Evolutionary conservation across 1,140 invertebrate species (phyloP), one percentile per base, ranked within the genome.

Genomic region (Zaprionus inermis): DNA sequence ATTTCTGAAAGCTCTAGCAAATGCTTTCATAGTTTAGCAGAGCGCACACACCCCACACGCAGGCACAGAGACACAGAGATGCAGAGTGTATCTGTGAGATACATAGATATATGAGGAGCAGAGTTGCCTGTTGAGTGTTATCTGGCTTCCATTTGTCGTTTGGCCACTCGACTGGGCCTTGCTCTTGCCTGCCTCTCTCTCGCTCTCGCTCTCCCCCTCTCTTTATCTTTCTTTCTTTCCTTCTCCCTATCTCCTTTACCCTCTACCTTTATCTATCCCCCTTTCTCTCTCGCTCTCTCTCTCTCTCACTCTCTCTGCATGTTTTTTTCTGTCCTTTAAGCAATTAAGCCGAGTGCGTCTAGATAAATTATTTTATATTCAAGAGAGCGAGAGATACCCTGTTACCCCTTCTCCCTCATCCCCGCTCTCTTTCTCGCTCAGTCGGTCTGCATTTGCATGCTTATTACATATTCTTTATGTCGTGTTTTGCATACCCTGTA

Each of bases 381-480:
- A 65, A 68, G 60, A 75, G 76, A 66, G 18, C 3, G 24, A 28
- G 24, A 70, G 18, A 12, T 28, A 46, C 55, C 51, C 44, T 36
- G 32, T 20, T n/a, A 5, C 14, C 14, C 14, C 36, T 38, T 12
- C 4, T n/a, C 14, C 36, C 5, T n/a, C 36, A 2, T 14, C 11
- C 14, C 6, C 36, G 5, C 36, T 14, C 34, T 51, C 54, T 36
- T 1, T 51, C 49, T 67, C 36, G 11, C 32, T 28, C n/a, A 14
- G 41, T 61, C 54, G 52, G 58, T 66, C 28, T 66, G 56, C 79
- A 81, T 81, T 81, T 81, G 74, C 70, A 81, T 81, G 69, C 79
- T 81, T 81, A 81, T 81, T 81, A 70, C 69, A 66, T 81, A 81
- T 81, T 74, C 78, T 81, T 72, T 81, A 77, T 81, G 78, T 69